A percentile compares a stretch with the other conserved stretches of the same genome.
phyloP scores from a whole-genome alignment of 2,888 invertebrate genomes.

The Octonoba sinensis region DNA sequence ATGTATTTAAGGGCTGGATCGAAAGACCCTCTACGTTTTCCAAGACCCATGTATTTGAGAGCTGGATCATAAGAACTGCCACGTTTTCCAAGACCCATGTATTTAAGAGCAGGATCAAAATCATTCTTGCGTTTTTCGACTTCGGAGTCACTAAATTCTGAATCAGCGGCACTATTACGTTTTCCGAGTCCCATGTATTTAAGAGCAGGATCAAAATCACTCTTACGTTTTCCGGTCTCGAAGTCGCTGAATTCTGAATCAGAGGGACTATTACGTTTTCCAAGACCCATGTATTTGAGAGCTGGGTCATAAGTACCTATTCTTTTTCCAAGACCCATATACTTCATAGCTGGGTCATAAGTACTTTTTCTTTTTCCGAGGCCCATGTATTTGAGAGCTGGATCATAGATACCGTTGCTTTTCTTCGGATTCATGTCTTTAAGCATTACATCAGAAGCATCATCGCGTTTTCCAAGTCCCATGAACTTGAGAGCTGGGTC shows the following conservation, averaged over 20 bases:
- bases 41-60: conserved; percentile 23
- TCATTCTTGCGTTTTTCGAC: neutral
- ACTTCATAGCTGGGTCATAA: conserved; percentile 27
- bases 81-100: conserved; percentile 17
- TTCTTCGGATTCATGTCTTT: conserved; percentile 44
- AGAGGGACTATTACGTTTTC: neutral
- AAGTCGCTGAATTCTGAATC: conserved; percentile 3
- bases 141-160: conserved; percentile 2
- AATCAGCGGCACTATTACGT: neutral
- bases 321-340: conserved; percentile 28
- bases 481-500: conserved; percentile 16
- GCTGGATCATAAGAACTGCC: conserved; percentile 22
- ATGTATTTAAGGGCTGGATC: conserved; percentile 51
- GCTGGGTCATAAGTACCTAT: conserved; percentile 41
- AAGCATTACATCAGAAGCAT: conserved; percentile 26
- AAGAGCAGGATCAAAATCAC: conserved; percentile 1
- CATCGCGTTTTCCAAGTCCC: conserved; percentile 18
- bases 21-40: conserved; percentile 9
- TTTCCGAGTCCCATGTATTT: conserved; percentile 49
- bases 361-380: conserved; percentile 2
- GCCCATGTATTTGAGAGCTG: conserved; percentile 14
- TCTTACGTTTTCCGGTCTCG: neutral
- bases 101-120: conserved; percentile 16
- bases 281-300: conserved; percentile 31
- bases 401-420: conserved; percentile 7